Evolutionary conservation across 2,113 vertebrate species (phyloP).

Genomic region (Eidolon helvum): DNA sequence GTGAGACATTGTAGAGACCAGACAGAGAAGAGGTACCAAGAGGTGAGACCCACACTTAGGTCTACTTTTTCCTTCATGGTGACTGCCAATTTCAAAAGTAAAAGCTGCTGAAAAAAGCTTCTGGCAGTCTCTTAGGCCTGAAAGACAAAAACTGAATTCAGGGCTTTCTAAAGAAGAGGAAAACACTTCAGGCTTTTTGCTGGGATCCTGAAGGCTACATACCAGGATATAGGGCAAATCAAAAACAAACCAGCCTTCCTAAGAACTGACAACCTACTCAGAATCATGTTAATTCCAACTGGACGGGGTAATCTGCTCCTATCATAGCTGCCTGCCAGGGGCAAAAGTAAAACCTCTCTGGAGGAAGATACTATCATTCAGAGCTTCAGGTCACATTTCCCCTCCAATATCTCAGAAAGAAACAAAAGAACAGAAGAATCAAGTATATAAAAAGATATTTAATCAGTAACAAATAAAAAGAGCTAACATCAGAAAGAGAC

Average conservation of each 20-base stretch:
- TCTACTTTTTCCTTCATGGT: neutral
- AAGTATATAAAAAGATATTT: neutral
- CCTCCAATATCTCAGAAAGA: neutral
- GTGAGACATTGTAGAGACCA: neutral
- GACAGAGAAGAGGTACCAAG: neutral
- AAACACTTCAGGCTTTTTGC: neutral
- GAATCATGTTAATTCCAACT: neutral
- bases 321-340: neutral
- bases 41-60: neutral
- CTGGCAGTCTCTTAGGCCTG: neutral
- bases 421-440: neutral
- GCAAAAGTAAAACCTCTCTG: neutral
- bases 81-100: neutral
- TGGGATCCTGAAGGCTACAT: neutral
- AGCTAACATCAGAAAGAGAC: neutral
- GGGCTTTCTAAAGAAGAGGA: neutral
- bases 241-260: neutral
- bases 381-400: neutral
- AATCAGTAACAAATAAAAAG: neutral
- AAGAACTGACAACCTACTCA: neutral
- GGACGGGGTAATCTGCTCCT: neutral
- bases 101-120: neutral
- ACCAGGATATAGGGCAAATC: neutral
- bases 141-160: neutral
- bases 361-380: neutral